These are phyloP conservation scores for Dipus sagitta DNA, from an alignment of 2,797 vertebrate species.

Conservation along the genomic window DNA sequence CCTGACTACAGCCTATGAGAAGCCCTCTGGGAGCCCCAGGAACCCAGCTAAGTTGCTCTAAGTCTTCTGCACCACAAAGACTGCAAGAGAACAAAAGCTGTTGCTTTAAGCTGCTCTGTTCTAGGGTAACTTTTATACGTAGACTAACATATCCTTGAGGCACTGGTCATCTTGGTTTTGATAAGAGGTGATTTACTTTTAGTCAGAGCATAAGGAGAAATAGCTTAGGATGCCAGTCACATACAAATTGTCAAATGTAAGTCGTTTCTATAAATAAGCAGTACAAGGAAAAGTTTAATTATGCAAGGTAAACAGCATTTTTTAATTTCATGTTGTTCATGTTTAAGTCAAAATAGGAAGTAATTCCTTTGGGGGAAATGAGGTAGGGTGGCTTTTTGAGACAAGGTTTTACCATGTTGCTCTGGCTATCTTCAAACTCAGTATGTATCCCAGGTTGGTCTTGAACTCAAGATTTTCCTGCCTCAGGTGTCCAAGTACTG, in stretches of 20 bases:
- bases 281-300: neutral
- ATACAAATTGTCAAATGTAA: neutral
- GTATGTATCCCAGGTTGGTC: neutral
- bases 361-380: neutral
- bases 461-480: neutral
- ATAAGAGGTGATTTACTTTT: conserved; percentile 59
- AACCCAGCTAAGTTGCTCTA: neutral
- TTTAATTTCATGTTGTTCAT: neutral
- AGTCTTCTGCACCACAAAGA: neutral
- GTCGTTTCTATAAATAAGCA: conserved; percentile 28
- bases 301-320: conserved; percentile 11
- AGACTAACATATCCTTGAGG: neutral
- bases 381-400: neutral
- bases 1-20: neutral
- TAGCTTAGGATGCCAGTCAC: neutral
- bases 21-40: neutral
- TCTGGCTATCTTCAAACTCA: neutral
- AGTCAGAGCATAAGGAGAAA: conserved; percentile 23
- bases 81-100: neutral
- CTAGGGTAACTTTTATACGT: neutral
- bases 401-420: neutral
- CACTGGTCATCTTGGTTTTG: neutral
- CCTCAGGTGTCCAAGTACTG: neutral
- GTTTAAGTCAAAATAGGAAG: neutral
- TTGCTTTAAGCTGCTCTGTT: neutral